Conservation (phyloP, 2,888 invertebrate species). For the Lasioglossum vierecki region DNA sequence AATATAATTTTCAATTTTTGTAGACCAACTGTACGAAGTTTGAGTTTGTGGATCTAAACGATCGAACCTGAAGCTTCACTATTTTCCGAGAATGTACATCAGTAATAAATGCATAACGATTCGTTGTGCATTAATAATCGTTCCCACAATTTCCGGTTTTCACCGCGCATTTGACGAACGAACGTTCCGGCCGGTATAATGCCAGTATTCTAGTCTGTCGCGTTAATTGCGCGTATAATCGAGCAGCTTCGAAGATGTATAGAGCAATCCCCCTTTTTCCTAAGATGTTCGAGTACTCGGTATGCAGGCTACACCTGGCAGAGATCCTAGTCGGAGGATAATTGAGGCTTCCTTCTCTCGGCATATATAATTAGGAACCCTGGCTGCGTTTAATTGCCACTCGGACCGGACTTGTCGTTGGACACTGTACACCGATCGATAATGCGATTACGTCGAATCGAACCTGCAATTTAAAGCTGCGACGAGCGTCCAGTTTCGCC, state of each 20-base stretch:
- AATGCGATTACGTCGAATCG: conserved; percentile 6
- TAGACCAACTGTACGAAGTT: neutral
- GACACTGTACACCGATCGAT: conserved; percentile 14
- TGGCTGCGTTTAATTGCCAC: conserved; percentile 16
- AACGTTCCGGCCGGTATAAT: neutral
- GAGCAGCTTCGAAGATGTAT: neutral
- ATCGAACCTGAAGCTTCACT: neutral
- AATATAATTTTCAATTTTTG: neutral
- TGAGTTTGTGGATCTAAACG: neutral
- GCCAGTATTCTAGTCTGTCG: neutral
- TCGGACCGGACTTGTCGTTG: neutral
- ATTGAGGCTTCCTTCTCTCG: neutral
- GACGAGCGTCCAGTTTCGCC: neutral
- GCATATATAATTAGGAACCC: conserved; percentile 9
- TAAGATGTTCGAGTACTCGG: neutral
- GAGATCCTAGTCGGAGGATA: conserved; percentile 8
- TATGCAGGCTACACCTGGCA: conserved; percentile 1
- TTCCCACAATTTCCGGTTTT: neutral
- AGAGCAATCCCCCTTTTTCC: neutral
- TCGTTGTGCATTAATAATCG: neutral
- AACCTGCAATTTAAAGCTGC: neutral
- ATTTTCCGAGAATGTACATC: neutral
- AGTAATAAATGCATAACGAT: neutral
- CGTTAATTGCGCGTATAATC: neutral
- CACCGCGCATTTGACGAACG: neutral